phyloP scores from a whole-genome alignment of 1,140 invertebrate species.

The Melipona quadrifasciata region DNA sequence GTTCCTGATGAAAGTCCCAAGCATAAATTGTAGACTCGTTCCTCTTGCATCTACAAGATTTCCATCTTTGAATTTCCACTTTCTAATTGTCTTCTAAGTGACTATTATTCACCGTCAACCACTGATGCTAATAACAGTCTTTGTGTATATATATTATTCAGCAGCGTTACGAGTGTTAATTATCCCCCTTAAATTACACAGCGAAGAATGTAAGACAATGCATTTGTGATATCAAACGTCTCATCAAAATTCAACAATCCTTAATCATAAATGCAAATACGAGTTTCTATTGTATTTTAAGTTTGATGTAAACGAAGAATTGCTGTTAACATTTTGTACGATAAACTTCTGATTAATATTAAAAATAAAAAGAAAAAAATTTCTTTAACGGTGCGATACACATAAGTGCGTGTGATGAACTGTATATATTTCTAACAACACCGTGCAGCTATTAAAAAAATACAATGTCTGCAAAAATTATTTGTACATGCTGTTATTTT shows the following conservation, averaged over 20 bases:
- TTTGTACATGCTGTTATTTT: no score
- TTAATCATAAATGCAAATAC: background rate
- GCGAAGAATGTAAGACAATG: background rate
- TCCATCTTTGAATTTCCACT: background rate
- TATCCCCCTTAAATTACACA: background rate
- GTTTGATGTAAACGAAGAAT: background rate
- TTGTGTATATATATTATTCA: background rate
- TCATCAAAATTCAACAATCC: background rate
- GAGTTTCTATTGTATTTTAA: background rate
- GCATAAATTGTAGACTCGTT: background rate
- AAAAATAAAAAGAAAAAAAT: no score
- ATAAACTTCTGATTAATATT: no score
- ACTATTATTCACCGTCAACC: background rate
- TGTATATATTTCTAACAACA: no score
- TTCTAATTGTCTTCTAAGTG: background rate
- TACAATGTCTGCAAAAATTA: no score
- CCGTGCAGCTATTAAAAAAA: no score
- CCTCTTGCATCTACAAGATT: no score
- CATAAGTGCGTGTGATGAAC: no score
- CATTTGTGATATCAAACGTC: no score
- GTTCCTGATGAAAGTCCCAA: conserved; percentile 5
- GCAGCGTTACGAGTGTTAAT: conserved; percentile 4
- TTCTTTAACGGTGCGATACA: no score
- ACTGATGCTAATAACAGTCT: background rate
- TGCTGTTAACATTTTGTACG: background rate